Evolutionary conservation across 1,140 invertebrate species (phyloP).

Genomic region (Nilaparvata lugens): DNA sequence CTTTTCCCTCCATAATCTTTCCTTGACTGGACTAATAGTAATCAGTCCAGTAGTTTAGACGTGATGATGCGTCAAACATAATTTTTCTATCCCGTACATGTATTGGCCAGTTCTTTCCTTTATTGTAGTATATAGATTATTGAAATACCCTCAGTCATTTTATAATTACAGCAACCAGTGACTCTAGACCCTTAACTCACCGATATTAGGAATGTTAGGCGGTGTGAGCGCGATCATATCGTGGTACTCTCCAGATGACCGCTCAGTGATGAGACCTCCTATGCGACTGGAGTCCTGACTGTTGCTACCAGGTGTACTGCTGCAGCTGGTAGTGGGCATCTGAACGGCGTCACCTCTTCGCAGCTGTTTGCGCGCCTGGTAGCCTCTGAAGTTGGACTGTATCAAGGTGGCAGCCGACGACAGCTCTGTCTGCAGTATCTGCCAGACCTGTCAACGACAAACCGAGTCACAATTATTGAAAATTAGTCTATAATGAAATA

Average conservation of each 20-base stretch:
- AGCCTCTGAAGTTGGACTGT: conserved; percentile 22
- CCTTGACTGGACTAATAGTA: no score
- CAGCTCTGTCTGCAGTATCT: conserved; percentile 9
- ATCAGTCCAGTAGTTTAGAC: no score
- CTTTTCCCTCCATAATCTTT: no score
- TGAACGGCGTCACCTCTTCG: conserved; percentile 20
- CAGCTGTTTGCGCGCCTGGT: conserved; percentile 22
- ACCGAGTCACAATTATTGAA: background rate
- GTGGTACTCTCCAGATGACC: conserved; percentile 17
- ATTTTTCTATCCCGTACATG: no score
- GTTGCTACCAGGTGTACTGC: conserved; percentile 2
- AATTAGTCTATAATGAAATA: no score
- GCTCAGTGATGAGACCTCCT: background rate
- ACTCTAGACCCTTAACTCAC: no score
- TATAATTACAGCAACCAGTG: no score
- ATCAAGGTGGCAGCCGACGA: conserved; percentile 18
- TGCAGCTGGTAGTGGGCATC: conserved; percentile 10
- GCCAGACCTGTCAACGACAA: conserved; percentile 12
- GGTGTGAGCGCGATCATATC: conserved; percentile 16
- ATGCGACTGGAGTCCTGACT: background rate
- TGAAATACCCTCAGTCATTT: no score
- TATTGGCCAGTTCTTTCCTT: no score
- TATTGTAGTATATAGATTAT: no score
- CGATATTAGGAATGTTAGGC: background rate
- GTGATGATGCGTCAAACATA: no score